A percentile compares a stretch with the other conserved stretches of the same genome.
Evolutionary conservation across 2,113 vertebrate species (phyloP).

Genomic region (Talpa occidentalis): DNA sequence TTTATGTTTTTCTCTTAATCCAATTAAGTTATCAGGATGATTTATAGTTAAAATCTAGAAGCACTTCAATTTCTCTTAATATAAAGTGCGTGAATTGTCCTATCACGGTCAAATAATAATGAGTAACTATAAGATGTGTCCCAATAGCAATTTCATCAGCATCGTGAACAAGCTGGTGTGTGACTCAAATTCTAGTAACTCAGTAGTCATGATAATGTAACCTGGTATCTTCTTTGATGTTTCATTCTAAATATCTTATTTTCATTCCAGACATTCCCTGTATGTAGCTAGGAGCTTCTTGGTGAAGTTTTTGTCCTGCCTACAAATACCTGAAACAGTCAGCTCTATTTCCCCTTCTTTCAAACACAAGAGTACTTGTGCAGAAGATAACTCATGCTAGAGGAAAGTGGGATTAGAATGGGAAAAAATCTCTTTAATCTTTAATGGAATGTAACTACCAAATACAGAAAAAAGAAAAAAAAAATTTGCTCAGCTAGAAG

Average conservation of each 20-base stretch:
- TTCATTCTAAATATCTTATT: conserved; percentile 31
- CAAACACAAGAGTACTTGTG: conserved; percentile 1
- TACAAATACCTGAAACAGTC: conserved; percentile 1
- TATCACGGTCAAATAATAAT: neutral
- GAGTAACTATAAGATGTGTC: neutral
- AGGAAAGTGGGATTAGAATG: neutral
- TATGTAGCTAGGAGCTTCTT: neutral
- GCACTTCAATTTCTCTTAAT: neutral
- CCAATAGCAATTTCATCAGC: neutral
- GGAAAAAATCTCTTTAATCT: neutral
- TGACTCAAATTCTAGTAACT: neutral
- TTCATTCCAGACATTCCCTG: neutral
- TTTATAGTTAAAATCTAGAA: neutral
- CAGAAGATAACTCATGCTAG: neutral
- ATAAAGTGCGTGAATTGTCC: neutral
- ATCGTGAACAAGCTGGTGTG: neutral
- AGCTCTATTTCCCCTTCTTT: neutral
- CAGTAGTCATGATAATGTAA: neutral
- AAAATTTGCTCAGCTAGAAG: conserved; percentile 7
- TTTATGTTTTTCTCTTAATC: conserved; percentile 34
- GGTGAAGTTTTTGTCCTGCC: neutral
- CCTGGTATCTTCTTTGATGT: neutral
- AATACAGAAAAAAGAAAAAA: neutral
- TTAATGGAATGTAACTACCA: neutral
- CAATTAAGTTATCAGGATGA: neutral